Percentiles rank a stretch among this genome's conserved stretches.
These are phyloP conservation scores for Caenorhabditis sulstoni DNA, from an alignment of 2,888 invertebrate genomes.

Conservation along the genomic window DNA sequence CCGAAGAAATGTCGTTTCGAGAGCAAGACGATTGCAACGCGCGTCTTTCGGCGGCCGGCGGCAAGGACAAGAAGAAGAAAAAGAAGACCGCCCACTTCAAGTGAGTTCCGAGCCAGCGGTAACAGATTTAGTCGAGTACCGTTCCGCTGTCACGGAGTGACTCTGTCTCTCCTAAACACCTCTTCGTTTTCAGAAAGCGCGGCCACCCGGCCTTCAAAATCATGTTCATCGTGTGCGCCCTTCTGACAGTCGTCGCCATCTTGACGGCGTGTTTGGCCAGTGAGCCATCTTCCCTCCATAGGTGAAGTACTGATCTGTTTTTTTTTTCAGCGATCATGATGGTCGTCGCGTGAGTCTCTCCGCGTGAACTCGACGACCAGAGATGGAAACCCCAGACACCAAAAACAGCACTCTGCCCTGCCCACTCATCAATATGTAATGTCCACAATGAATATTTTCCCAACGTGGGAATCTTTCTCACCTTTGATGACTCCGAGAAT, in stretches of 20 bases:
- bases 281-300: constrained; percentile 1
- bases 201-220: constrained; percentile 57
- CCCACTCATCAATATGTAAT: constrained; percentile 1
- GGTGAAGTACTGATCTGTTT: not conserved
- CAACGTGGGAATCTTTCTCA: constrained; percentile 80
- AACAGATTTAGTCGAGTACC: too few species aligned
- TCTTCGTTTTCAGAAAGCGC: constrained; percentile 47
- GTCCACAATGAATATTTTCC: constrained; percentile 25
- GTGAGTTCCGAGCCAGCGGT: too few species aligned
- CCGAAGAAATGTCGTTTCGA: constrained; percentile 55
- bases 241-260: constrained; percentile 47
- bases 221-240: constrained; percentile 50
- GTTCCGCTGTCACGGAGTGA: too few species aligned
- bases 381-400: too few species aligned
- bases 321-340: constrained; percentile 53
- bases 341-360: constrained; percentile 13
- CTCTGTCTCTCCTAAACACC: not conserved
- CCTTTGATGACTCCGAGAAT: constrained; percentile 99
- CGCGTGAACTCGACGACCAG: not conserved
- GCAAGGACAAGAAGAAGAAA: constrained; percentile 40
- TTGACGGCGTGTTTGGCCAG: constrained; percentile 39
- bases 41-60: constrained; percentile 21
- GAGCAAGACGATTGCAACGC: constrained; percentile 35
- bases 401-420: constrained; percentile 4
- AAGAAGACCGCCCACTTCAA: constrained; percentile 60